Percentiles rank a stretch among this genome's conserved stretches.
phyloP scores from a whole-genome alignment of 2,888 invertebrate species.

The Lasius fuliginosus region DNA sequence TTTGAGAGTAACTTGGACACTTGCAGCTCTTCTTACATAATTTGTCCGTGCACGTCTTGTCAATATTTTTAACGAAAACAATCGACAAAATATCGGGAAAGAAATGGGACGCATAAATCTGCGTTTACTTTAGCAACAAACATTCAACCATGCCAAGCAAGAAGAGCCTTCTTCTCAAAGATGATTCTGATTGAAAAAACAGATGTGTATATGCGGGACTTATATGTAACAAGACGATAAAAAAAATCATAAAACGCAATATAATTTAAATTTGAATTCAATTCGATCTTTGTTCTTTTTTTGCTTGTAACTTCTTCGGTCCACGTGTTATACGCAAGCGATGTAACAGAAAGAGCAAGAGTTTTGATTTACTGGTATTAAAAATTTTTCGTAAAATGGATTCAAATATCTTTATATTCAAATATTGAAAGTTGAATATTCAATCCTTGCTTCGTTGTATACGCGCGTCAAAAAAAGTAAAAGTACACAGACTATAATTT shows the following conservation, averaged over 20 bases:
- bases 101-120: not conserved
- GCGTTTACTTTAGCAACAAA: not conserved
- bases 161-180: slow-evolving; percentile 32
- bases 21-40: slow-evolving; percentile 26
- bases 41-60: not conserved
- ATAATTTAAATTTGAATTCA: slow-evolving; percentile 63
- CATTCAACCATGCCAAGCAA: not conserved
- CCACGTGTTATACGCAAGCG: not conserved
- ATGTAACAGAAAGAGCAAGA: not conserved
- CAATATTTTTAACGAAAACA: slow-evolving; percentile 41
- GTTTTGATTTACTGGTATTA: not conserved
- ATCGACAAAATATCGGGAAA: not conserved
- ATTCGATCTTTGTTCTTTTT: slow-evolving; percentile 27
- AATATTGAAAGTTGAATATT: not conserved
- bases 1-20: slow-evolving; percentile 10
- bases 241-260: slow-evolving; percentile 57
- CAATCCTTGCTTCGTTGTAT: not conserved
- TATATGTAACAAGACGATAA: slow-evolving; percentile 47
- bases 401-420: not conserved
- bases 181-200: slow-evolving; percentile 59
- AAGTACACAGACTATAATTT: not conserved
- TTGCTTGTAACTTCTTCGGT: slow-evolving; percentile 35
- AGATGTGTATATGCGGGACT: slow-evolving; percentile 54
- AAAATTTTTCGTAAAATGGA: not conserved
- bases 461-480: not conserved